Base-by-base conservation (phyloP, 2,888 invertebrate species). In the Rhyacophila evoluta region DNA sequence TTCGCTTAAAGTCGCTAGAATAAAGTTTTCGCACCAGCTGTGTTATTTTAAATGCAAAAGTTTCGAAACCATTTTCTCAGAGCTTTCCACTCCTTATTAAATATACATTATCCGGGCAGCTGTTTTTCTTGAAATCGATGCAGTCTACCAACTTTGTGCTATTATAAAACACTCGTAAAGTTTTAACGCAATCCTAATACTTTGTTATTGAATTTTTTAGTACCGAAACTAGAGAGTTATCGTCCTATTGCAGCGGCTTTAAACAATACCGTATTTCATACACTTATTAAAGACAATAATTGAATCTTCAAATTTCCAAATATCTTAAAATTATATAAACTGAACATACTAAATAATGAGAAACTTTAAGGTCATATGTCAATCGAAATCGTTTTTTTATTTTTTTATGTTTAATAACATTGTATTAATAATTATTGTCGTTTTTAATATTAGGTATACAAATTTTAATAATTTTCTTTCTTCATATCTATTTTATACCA, bases 21-120 rank as follows among this genome's bases (percentile, higher is more conserved):
- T 55, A 55, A 55, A 55, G 55, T 55, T 55, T 67, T 80, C 41
- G 39, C 70, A 69, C 69, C 80, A 81, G 75, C 78, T 81, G 80
- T 72, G 68, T 73, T 73, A 72, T 39, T 80, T 81, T 78, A 81
- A 76, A 77, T 77, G 81, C 77, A 74, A 81, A 81, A 81, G 74
- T 81, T 81, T 77, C 12, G 74, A 79, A 77, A 72, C 74, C 79
- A 77, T 77, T 81, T 72, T 72, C 79, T 55, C 28, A 28, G 67
- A 38, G 70, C 69, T 77, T 75, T 74, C 79, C 19, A 77, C 77
- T 72, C 78, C 78, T 76, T 79, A 81, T 81, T 81, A 81, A 81
- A 81, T 76, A 81, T 74, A 77, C 79, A 77, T 81, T 72, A 74
- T 74, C 74, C 69, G 69, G 38, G 39, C 75, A 76, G 72, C 36